phyloP scores from a whole-genome alignment of 1,140 invertebrate species.

The Pseudomyrmex cubaensis region DNA sequence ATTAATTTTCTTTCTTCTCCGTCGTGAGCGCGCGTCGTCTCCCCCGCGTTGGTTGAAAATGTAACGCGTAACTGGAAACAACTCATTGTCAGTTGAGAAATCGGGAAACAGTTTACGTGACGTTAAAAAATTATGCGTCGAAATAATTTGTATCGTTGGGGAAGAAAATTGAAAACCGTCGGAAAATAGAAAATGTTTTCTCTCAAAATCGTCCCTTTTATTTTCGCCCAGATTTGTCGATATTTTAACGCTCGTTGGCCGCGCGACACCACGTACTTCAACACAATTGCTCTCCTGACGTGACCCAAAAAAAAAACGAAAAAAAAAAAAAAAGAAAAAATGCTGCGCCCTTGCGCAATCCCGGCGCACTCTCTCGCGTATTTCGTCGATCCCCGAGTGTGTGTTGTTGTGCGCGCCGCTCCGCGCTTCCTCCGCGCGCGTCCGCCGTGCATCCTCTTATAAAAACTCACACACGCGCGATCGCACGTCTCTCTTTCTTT shows the following conservation, averaged over 20 bases:
- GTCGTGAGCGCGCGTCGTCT: neutral
- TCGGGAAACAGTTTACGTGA: no score
- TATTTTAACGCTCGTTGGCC: conserved; percentile 16
- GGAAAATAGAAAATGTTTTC: no score
- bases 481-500: conserved; percentile 62
- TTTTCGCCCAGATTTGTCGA: neutral
- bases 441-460: conserved; percentile 40
- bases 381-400: conserved; percentile 1
- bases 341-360: conserved; percentile 40
- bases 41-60: no score
- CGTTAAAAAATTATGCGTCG: no score
- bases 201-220: neutral
- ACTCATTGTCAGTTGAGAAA: no score
- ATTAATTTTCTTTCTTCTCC: conserved; percentile 62
- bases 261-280: no score
- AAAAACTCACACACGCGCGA: conserved; percentile 45
- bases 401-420: neutral
- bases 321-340: neutral
- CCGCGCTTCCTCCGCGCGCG: neutral
- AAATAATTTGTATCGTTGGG: no score
- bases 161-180: no score
- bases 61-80: no score
- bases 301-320: no score
- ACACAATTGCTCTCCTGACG: no score
- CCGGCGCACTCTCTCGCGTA: conserved; percentile 7